Evolutionary conservation across 2,888 invertebrate species (phyloP).

Genomic region (Scrobipalpa costella): DNA sequence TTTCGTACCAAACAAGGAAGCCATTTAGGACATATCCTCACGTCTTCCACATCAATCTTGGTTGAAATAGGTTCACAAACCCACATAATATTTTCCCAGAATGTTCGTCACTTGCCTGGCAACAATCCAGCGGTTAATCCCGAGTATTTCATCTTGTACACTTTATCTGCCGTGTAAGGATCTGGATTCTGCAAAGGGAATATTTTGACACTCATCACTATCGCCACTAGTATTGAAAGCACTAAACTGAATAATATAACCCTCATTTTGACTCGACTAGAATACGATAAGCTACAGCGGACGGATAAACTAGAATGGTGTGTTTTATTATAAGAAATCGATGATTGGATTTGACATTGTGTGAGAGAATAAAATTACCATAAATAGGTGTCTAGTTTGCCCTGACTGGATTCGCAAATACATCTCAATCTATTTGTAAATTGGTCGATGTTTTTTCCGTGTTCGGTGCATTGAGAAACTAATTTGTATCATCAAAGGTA

Average conservation of each 20-base stretch:
- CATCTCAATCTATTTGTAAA: slow-evolving; percentile 18
- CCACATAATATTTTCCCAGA: slow-evolving; percentile 15
- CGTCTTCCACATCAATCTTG: slow-evolving; percentile 8
- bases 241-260: slow-evolving; percentile 10
- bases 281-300: slow-evolving; percentile 34
- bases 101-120: slow-evolving; percentile 23
- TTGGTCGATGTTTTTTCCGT: not conserved
- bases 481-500: not conserved
- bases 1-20: no score
- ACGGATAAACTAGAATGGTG: slow-evolving; percentile 45
- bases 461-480: not conserved
- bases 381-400: slow-evolving; percentile 55
- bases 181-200: slow-evolving; percentile 27
- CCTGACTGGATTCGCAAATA: slow-evolving; percentile 48
- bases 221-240: slow-evolving; percentile 1
- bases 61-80: slow-evolving; percentile 9
- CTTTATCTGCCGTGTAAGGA: not conserved
- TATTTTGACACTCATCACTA: slow-evolving; percentile 26
- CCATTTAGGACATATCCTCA: not conserved
- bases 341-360: slow-evolving; percentile 39
- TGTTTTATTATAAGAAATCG: slow-evolving; percentile 37
- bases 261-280: slow-evolving; percentile 15
- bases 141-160: slow-evolving; percentile 26
- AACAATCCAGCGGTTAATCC: slow-evolving; percentile 29
- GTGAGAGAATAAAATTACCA: slow-evolving; percentile 46